These are phyloP conservation scores for Vombatus ursinus DNA, from an alignment of 2,113 vertebrate species.

Conservation along the genomic window DNA sequence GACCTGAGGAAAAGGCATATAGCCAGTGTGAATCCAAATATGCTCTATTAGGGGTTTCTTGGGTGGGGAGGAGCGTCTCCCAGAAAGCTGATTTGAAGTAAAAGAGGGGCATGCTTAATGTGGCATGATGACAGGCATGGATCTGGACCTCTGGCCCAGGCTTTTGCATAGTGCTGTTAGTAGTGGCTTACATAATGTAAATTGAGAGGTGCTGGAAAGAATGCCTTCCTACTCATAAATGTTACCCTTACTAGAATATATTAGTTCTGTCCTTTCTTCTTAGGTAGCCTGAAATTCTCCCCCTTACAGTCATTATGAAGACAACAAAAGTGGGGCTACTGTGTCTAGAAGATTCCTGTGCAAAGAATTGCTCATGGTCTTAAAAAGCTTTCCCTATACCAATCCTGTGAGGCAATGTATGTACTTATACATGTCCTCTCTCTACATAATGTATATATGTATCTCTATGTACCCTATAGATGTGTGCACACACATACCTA, in stretches of 20 bases:
- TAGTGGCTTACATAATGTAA: neutral
- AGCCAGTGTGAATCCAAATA: conserved; percentile 18
- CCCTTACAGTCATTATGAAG: neutral
- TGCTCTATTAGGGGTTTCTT: neutral
- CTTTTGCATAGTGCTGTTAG: neutral
- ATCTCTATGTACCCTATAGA: no score
- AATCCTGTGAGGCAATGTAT: neutral
- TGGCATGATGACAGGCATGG: neutral
- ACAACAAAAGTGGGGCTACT: neutral
- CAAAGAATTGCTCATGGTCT: neutral
- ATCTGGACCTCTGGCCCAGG: neutral
- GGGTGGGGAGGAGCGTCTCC: neutral
- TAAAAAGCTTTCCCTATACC: neutral
- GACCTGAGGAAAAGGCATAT: conserved; percentile 56
- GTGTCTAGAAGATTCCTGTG: neutral
- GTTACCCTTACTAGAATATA: neutral
- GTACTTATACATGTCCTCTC: neutral
- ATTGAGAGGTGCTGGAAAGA: neutral
- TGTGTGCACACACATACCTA: no score
- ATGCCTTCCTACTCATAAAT: neutral
- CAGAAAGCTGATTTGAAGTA: neutral
- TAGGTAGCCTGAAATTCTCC: neutral
- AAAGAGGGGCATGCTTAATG: neutral
- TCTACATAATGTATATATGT: neutral
- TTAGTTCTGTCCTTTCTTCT: neutral